Evolutionary conservation across 2,888 invertebrate species (phyloP).

Genomic region (Nipponacmea schrenckii): DNA sequence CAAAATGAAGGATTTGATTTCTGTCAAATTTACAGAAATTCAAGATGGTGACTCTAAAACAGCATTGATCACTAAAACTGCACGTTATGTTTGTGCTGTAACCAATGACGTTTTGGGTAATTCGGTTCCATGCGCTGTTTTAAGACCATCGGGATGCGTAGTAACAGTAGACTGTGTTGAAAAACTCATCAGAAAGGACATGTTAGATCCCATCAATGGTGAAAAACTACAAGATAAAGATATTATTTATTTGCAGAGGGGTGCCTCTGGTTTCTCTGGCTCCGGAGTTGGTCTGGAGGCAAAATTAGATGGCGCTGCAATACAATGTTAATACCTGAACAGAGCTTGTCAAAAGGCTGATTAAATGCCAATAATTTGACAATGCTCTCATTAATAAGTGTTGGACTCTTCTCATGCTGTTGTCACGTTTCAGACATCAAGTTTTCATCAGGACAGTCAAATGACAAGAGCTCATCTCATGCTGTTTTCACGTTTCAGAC

Average conservation of each 20-base stretch:
- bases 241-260: slow-evolving; percentile 91
- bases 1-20: slow-evolving; percentile 90
- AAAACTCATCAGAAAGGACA: slow-evolving; percentile 94
- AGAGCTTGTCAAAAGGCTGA: too few relatives aligned
- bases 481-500: too few relatives aligned
- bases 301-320: slow-evolving; percentile 60
- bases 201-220: slow-evolving; percentile 92
- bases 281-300: slow-evolving; percentile 86
- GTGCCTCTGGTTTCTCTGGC: slow-evolving; percentile 92
- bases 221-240: slow-evolving; percentile 85
- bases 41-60: slow-evolving; percentile 88
- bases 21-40: slow-evolving; percentile 90
- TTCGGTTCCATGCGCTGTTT: slow-evolving; percentile 91
- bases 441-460: too few relatives aligned
- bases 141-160: slow-evolving; percentile 92
- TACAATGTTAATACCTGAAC: slow-evolving; percentile 37
- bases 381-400: too few relatives aligned
- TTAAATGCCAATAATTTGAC: too few relatives aligned
- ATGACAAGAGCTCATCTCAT: too few relatives aligned
- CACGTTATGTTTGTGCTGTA: slow-evolving; percentile 96
- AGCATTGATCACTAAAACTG: slow-evolving; percentile 85
- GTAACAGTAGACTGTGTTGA: slow-evolving; percentile 97
- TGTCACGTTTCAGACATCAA: too few relatives aligned
- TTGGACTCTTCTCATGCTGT: too few relatives aligned
- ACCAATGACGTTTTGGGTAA: slow-evolving; percentile 91